phyloP scores from a whole-genome alignment of 2,113 vertebrate genomes.

The Platichthys stellatus region DNA sequence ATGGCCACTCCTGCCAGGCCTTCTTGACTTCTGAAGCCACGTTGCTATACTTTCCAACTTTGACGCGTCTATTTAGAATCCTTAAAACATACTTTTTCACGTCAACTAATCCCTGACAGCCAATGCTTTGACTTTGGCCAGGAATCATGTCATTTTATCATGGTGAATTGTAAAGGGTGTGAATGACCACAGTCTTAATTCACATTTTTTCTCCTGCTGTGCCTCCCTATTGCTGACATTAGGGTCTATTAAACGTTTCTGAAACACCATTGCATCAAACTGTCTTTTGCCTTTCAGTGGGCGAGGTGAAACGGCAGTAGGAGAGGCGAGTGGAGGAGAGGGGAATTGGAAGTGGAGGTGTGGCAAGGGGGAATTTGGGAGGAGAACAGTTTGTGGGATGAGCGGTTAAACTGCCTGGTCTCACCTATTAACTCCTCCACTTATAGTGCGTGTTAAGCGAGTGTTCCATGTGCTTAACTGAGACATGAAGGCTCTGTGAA shows the following conservation, averaged over 20 bases:
- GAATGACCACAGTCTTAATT: conserved; percentile 16
- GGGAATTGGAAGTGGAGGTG: not conserved
- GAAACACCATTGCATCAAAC: conserved; percentile 19
- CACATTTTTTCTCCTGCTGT: conserved; percentile 2
- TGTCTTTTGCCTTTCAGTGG: conserved; percentile 12
- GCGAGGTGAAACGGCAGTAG: too few relatives aligned
- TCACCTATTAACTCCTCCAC: not conserved
- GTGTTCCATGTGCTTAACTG: conserved; percentile 16
- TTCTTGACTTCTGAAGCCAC: not conserved
- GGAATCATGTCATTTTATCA: too few relatives aligned
- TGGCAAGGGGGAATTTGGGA: conserved; percentile 6
- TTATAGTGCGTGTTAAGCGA: conserved; percentile 5
- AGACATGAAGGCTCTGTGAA: conserved; percentile 29
- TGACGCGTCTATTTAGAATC: not conserved
- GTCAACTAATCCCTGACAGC: too few relatives aligned
- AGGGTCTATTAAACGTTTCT: conserved; percentile 26
- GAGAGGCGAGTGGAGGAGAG: not conserved
- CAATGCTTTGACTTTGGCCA: too few relatives aligned
- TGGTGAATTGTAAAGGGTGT: conserved; percentile 4
- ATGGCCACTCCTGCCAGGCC: not conserved
- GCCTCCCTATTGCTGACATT: conserved; percentile 30
- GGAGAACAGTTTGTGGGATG: conserved; percentile 14
- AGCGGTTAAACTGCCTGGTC: conserved; percentile 18
- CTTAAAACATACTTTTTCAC: not conserved
- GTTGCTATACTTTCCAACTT: too few relatives aligned